Evolutionary conservation across 2,113 vertebrate genomes (phyloP), one percentile per base, ranked within the genome.

Genomic region (Phalacrocorax carbo): DNA sequence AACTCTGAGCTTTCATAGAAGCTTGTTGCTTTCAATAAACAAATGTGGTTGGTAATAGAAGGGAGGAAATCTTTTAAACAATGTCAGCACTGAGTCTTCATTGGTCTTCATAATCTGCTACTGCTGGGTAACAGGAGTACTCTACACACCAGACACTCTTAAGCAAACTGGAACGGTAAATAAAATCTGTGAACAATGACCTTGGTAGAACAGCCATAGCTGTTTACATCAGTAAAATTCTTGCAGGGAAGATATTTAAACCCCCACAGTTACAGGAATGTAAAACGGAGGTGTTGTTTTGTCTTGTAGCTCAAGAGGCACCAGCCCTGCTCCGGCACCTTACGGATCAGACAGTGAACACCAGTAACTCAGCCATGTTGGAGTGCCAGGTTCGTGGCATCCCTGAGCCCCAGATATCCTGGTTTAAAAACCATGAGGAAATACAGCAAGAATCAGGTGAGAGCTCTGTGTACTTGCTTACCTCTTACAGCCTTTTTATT

Each of bases 351-450:
- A 98, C 96, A 1, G 99, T 99, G 72, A 98, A 99, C 57, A 77
- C 98, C 77, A 99, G 99, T 97, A 98, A 98, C 91, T 99, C 99
- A 1, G 98, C 99, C 76, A 98, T 97, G 19, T 95, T 99, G 44
- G 97, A 97, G 89, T 99, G 99, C 93, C 98, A 94, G 13, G 98
- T 97, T 88, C 92, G 54, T 21, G 99, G 99, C 9, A 92, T 99
- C 75, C 99, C 99, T 1, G 96, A 97, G n/a, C 99, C 99, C 18
- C 97, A 97, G 52, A 96, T 99, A 97, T 98, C 98, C 66, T 99
- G 99, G 99, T 99, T 99, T 98, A 99, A 99, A 98, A 98, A 99
- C 86, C 97, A 98, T 65, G 97, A 93, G 75, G 96, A 98, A 92
- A 98, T 99, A 92, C 98, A 98, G 8, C 98, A 98, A 94, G 98